These are phyloP conservation scores for Xestia xanthographa DNA, from an alignment of 2,888 invertebrate species.

Conservation along the genomic window DNA sequence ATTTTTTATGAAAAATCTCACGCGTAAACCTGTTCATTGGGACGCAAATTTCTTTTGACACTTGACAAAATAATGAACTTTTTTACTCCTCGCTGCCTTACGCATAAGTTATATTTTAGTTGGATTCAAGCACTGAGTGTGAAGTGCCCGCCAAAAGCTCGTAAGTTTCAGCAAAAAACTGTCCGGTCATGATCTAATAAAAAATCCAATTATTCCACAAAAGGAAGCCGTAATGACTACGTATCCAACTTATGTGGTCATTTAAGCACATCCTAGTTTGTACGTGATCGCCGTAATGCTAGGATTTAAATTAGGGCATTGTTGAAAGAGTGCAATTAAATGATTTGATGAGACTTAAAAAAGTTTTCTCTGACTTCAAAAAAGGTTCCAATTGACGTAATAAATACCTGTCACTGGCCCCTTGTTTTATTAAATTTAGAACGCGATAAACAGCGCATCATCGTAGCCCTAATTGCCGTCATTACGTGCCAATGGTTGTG, in stretches of 20 bases:
- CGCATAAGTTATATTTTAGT: constrained; percentile 40
- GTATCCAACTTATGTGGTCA: constrained; percentile 62
- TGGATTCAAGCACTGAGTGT: constrained; percentile 28
- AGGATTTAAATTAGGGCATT: constrained; percentile 55
- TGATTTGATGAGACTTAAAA: background rate
- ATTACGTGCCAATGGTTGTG: constrained; percentile 64
- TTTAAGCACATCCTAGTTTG: constrained; percentile 70
- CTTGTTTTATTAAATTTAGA: constrained; percentile 68
- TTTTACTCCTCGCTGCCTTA: constrained; percentile 22
- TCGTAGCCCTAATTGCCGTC: constrained; percentile 67
- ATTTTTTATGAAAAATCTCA: constrained; percentile 11
- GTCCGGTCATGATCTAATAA: constrained; percentile 67
- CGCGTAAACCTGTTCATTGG: background rate
- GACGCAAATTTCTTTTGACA: constrained; percentile 35
- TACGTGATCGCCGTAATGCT: constrained; percentile 68
- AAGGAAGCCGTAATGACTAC: constrained; percentile 70
- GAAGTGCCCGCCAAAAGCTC: constrained; percentile 49
- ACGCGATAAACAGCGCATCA: constrained; percentile 64
- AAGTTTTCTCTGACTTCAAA: constrained; percentile 3
- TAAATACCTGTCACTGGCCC: constrained; percentile 52
- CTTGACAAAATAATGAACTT: constrained; percentile 28
- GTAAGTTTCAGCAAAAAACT: constrained; percentile 62
- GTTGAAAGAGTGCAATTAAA: constrained; percentile 24
- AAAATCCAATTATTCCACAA: constrained; percentile 75
- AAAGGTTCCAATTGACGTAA: constrained; percentile 19